Percentiles rank a stretch among this genome's conserved stretches.
These are phyloP conservation scores for Leptinotarsa haldemani DNA, from an alignment of 2,888 invertebrate genomes.

Conservation along the genomic window DNA sequence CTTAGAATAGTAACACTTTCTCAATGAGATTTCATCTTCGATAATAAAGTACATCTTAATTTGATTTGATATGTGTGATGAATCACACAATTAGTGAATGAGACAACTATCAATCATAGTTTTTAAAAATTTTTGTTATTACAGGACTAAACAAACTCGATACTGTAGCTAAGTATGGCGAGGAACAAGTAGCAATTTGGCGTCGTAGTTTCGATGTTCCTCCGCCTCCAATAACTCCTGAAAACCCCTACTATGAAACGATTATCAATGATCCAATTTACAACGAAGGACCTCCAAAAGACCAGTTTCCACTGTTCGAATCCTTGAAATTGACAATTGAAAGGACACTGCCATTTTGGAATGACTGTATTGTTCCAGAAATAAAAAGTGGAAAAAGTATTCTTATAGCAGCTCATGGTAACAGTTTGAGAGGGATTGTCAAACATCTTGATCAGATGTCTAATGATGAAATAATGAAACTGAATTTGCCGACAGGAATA, in stretches of 20 bases:
- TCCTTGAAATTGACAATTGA: conserved; percentile 85
- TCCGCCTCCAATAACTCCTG: conserved; percentile 83
- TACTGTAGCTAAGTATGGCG: conserved; percentile 87
- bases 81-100: no score
- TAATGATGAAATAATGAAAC: conserved; percentile 71
- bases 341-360: conserved; percentile 88
- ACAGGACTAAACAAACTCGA: conserved; percentile 80
- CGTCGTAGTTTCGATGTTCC: conserved; percentile 84
- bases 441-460: conserved; percentile 81
- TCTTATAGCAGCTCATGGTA: conserved; percentile 88
- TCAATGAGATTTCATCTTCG: no score
- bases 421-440: conserved; percentile 86
- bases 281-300: conserved; percentile 75
- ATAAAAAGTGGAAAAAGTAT: conserved; percentile 81
- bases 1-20: no score
- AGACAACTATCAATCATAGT: no score
- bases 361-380: conserved; percentile 82
- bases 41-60: no score
- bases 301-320: conserved; percentile 85
- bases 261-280: conserved; percentile 84
- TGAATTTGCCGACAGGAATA: conserved; percentile 75
- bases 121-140: background rate
- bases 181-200: conserved; percentile 83
- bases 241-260: conserved; percentile 79
- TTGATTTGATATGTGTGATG: no score